Evolutionary conservation across 2,888 invertebrate genomes (phyloP).

Genomic region (Iselma pallidipennis): DNA sequence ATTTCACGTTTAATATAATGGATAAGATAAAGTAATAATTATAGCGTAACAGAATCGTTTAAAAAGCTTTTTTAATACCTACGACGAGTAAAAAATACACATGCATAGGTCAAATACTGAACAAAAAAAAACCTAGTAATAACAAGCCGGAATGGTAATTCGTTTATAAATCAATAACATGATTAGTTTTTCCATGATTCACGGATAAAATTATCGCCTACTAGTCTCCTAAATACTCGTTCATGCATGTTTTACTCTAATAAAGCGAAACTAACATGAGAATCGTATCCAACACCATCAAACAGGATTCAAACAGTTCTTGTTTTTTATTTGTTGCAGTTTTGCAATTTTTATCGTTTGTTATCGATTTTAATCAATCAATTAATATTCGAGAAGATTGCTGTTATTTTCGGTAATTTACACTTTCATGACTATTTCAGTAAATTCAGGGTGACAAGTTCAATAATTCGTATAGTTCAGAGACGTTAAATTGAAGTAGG

Average conservation of each 20-base stretch:
- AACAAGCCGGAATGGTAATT: neutral
- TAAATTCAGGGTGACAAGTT: too few relatives aligned
- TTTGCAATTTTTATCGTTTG: neutral
- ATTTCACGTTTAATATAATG: constrained; percentile 2
- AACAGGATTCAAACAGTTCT: neutral
- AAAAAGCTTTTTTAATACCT: neutral
- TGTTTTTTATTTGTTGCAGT: neutral
- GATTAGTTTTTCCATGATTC: neutral
- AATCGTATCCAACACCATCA: neutral
- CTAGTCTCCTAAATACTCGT: neutral
- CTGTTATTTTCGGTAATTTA: too few relatives aligned
- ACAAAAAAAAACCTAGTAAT: too few relatives aligned
- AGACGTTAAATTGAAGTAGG: too few relatives aligned
- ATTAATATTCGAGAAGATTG: too few relatives aligned
- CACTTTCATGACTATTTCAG: too few relatives aligned
- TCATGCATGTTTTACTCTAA: neutral
- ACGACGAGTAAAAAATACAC: neutral
- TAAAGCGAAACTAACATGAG: neutral
- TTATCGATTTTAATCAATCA: neutral
- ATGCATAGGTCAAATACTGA: too few relatives aligned
- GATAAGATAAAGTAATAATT: neutral
- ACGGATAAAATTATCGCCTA: neutral
- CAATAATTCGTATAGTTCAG: too few relatives aligned
- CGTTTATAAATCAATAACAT: neutral
- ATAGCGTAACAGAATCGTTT: neutral